Conservation (phyloP, 2,113 vertebrate genomes). For the Bombycilla garrulus region DNA sequence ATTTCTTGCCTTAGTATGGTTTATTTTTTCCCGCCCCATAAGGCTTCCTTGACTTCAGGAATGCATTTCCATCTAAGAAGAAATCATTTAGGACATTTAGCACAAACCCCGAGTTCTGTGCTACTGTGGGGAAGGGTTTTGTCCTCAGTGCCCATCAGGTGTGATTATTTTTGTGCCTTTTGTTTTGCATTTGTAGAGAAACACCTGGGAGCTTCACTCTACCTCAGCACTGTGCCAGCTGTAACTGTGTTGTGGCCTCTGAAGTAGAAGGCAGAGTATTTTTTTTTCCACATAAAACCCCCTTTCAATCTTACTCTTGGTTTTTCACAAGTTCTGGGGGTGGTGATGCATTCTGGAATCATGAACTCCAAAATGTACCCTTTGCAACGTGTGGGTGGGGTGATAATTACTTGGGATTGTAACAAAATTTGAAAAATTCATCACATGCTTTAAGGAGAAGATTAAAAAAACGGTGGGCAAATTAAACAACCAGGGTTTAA, state of each 20-base stretch:
- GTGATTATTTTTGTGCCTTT: background rate
- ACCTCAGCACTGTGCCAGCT: background rate
- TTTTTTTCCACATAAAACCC: background rate
- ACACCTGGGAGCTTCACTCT: background rate
- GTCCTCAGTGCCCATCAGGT: background rate
- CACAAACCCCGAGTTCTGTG: background rate
- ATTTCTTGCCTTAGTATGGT: background rate
- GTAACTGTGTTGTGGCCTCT: background rate
- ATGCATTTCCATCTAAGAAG: background rate
- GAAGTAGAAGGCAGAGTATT: background rate
- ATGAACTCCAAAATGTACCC: background rate
- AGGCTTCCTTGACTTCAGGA: background rate
- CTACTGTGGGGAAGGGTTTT: background rate
- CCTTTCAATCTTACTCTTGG: background rate
- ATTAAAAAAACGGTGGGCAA: background rate
- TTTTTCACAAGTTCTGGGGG: background rate
- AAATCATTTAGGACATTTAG: background rate
- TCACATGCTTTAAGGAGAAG: background rate
- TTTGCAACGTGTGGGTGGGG: background rate
- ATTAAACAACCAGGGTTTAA: background rate
- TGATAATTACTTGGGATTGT: background rate
- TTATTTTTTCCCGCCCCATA: no score
- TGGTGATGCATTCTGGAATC: background rate
- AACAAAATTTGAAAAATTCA: background rate
- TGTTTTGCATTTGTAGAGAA: background rate